These are phyloP conservation scores for Helicoverpa armigera DNA, from an alignment of 1,140 invertebrate species.

Conservation along the genomic window DNA sequence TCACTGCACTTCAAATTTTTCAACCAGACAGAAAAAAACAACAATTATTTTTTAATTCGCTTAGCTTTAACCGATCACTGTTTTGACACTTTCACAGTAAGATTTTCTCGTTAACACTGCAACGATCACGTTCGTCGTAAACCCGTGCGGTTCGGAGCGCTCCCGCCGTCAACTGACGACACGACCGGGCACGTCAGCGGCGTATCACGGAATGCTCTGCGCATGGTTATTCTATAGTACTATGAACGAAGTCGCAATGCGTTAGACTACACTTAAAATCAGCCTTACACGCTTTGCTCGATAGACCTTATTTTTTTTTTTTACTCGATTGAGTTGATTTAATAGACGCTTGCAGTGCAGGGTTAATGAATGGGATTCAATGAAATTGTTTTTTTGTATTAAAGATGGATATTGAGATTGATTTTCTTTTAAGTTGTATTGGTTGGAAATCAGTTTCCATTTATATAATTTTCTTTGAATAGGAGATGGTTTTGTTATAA, in stretches of 20 bases:
- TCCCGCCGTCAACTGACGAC: conserved; percentile 6
- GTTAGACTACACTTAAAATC: conserved; percentile 68
- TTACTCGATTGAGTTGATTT: too few relatives aligned
- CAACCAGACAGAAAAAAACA: conserved; percentile 9
- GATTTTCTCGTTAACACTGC: not conserved
- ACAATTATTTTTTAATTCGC: too few relatives aligned
- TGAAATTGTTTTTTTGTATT: too few relatives aligned
- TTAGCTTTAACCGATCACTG: not conserved
- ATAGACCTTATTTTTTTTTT: not conserved
- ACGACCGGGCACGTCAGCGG: conserved; percentile 51
- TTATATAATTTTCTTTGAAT: too few relatives aligned
- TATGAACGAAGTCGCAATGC: conserved; percentile 80
- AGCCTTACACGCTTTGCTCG: conserved; percentile 53
- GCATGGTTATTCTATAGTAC: conserved; percentile 65
- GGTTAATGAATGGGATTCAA: too few relatives aligned
- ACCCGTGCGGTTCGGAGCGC: not conserved
- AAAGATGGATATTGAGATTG: too few relatives aligned
- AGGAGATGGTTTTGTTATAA: too few relatives aligned
- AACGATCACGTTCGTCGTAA: conserved; percentile 1
- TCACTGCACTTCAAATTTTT: not conserved
- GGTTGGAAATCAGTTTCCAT: too few relatives aligned
- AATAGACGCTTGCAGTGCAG: too few relatives aligned
- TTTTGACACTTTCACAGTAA: conserved; percentile 1
- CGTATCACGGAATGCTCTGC: conserved; percentile 73
- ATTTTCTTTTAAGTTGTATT: too few relatives aligned